Conservation (phyloP, 2,113 vertebrate genomes). For the Columba janthina region DNA sequence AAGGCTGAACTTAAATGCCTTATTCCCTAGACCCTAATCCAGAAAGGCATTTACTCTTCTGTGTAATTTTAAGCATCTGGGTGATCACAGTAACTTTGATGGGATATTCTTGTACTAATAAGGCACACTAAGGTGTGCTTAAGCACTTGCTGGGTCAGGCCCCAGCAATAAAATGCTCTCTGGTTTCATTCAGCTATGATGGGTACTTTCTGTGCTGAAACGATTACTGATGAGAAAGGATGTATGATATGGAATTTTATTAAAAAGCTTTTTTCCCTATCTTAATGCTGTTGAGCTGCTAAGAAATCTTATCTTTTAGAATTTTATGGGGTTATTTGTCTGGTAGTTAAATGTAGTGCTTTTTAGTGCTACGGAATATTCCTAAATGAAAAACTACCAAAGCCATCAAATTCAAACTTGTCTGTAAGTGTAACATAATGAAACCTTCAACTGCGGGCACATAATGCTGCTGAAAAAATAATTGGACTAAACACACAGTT, state of each 20-base stretch:
- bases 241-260: slow-evolving; percentile 42
- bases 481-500: not conserved
- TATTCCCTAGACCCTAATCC: not conserved
- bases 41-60: not conserved
- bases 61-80: not conserved
- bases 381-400: slow-evolving; percentile 41
- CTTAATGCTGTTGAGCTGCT: slow-evolving; percentile 40
- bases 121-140: not conserved
- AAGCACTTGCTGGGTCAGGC: not conserved
- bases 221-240: slow-evolving; percentile 34
- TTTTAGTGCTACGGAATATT: slow-evolving; percentile 40
- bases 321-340: slow-evolving; percentile 55
- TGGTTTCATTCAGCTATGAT: not conserved
- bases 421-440: slow-evolving; percentile 50
- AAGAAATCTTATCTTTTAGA: slow-evolving; percentile 61
- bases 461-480: slow-evolving; percentile 30
- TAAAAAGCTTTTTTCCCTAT: slow-evolving; percentile 23
- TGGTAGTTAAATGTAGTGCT: slow-evolving; percentile 41
- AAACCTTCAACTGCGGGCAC: slow-evolving; percentile 41
- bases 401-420: slow-evolving; percentile 37
- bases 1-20: slow-evolving; percentile 8
- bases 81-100: not conserved
- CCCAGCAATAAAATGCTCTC: not conserved
- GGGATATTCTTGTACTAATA: not conserved
- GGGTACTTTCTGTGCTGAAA: slow-evolving; percentile 6